These are phyloP conservation scores for Latrodectus hesperus DNA, from an alignment of 2,888 invertebrate genomes.

Conservation along the genomic window DNA sequence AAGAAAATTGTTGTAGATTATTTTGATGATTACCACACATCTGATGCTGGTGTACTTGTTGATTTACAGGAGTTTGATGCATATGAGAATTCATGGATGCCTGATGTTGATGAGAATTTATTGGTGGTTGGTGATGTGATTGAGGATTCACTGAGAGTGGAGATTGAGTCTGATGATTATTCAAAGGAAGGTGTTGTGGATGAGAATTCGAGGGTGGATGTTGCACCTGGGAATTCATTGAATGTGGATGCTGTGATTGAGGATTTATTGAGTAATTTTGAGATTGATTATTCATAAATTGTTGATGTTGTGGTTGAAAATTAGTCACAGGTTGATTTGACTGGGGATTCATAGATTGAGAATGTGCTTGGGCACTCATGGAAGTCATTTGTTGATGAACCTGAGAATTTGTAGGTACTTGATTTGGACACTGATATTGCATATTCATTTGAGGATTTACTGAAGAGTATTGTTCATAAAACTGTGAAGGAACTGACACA, in stretches of 20 bases:
- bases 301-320: no score
- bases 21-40: neutral
- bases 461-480: no score
- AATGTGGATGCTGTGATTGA: neutral
- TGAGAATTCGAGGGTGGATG: neutral
- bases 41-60: neutral
- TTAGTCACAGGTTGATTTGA: no score
- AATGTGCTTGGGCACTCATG: no score
- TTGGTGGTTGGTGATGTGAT: neutral
- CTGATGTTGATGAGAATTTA: neutral
- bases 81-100: neutral
- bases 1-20: neutral
- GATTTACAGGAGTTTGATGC: no score
- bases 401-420: neutral
- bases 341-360: no score
- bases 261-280: no score
- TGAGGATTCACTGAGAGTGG: neutral
- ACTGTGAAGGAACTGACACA: no score
- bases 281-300: no score
- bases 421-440: conserved; percentile 3
- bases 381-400: neutral
- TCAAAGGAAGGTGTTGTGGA: neutral
- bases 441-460: neutral
- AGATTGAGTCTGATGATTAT: neutral
- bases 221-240: neutral